Base-by-base conservation (phyloP, 2,797 vertebrate species). In the Peromyscus eremicus region DNA sequence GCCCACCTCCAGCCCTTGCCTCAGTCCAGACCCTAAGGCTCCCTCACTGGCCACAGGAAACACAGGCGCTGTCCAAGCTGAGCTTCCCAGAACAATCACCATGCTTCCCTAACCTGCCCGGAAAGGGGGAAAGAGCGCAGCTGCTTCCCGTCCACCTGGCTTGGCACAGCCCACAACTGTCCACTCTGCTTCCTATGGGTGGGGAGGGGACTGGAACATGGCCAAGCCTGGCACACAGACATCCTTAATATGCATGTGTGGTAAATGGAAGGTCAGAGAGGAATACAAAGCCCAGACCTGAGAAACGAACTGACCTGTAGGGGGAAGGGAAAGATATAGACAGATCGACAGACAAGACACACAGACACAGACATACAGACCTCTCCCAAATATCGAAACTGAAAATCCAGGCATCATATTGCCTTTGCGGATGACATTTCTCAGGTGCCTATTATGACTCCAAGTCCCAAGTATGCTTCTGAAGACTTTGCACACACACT, bases 91-190 rank as follows among this genome's bases (percentile, higher is more conserved):
- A 96, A 96, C 75, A 29, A 52, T 49, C 0, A 0, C 52, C 5
- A 0, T 0, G 23, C 66, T 66, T 87, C 88, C 93, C 88, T 70
- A n/a, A 92, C 71, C 91, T 95, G 87, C 82, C 94, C 21, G 34
- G 93, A 77, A 95, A 84, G 43, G n/a, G 93, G 70, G 66, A 60
- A 32, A 16, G 70, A 91, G 37, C 0, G 0, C 83, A 66, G 94
- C 21, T 84, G 96, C 73, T 96, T 94, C 97, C 96, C 27, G 79
- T 49, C 82, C 94, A 97, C 96, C 94, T 95, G 96, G 49, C 82
- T 32, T n/a, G 66, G 40, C 94, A 73, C 75, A 73, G 94, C 40
- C 89, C 25, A 3, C 0, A 8, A 40, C 91, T 46, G 57, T 68
- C 92, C 79, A n/a, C 64, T 6, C 64, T 0, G 10, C 52, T 82